phyloP scores from a whole-genome alignment of 2,888 invertebrate species.

The Plagiodera versicolora region DNA sequence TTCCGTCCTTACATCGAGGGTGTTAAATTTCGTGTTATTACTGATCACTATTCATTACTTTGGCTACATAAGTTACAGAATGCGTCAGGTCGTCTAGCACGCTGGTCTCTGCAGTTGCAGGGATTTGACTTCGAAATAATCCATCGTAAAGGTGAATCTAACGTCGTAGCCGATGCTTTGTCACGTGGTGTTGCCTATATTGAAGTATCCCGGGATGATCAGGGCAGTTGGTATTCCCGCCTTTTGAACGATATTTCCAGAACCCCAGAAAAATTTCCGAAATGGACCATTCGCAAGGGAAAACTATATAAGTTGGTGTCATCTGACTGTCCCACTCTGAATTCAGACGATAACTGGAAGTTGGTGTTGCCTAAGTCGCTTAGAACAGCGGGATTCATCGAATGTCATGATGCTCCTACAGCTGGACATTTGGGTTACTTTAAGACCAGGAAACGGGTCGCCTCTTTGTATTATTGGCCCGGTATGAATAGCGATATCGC shows the following conservation, averaged over 20 bases:
- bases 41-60: constrained; percentile 29
- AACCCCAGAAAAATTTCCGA: constrained; percentile 22
- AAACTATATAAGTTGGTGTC: constrained; percentile 25
- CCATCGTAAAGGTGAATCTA: constrained; percentile 12
- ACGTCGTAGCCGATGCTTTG: constrained; percentile 17
- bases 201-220: constrained; percentile 7
- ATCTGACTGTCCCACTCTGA: constrained; percentile 11
- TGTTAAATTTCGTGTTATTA: constrained; percentile 26
- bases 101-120: constrained; percentile 19
- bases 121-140: constrained; percentile 16
- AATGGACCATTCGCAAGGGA: constrained; percentile 15
- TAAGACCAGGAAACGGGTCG: constrained; percentile 13
- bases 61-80: constrained; percentile 29
- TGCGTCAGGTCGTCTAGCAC: constrained; percentile 11
- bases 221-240: constrained; percentile 18
- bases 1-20: constrained; percentile 33
- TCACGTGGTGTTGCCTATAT: constrained; percentile 10
- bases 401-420: constrained; percentile 17
- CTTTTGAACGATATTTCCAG: constrained; percentile 6
- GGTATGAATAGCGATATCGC: constrained; percentile 14
- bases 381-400: constrained; percentile 2
- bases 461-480: constrained; percentile 18
- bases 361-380: constrained; percentile 18
- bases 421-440: constrained; percentile 20
- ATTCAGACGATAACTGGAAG: constrained; percentile 15